Evolutionary conservation across 1,140 invertebrate genomes (phyloP), one percentile per base, ranked within the genome.

Genomic region (Diabrotica virgifera): DNA sequence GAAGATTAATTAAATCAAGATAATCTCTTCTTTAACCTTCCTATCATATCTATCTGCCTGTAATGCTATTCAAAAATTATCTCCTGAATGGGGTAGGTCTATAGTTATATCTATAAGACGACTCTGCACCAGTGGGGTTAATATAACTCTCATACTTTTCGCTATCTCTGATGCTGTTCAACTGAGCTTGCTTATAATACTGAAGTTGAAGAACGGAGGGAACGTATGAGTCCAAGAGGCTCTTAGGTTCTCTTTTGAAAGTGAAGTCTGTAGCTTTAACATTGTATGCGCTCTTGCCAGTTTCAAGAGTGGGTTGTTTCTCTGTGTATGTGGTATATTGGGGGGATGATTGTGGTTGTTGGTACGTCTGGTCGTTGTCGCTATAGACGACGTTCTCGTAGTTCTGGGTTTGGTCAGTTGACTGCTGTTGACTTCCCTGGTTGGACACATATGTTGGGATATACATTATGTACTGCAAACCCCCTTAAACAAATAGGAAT

Each of bases 161-260:
- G 10, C 14, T 35, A 59, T 54, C 60, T 62, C 52, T 24, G 36
- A 62, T 38, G 5, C 51, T 12, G 54, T 62, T 62, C 37, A 52
- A 50, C 6, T 38, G 60, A 7, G 60, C 11, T 24, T 67, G 65
- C 37, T 70, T 75, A 36, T 73, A 70, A 57, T 76, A 76, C 56
- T 74, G 72, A 12, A 73, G 36, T 61, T 76, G 75, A 9, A 75
- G 46, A 36, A 68, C 55, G 8, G 75, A 76, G 9, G 75, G 75
- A 37, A 76, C 69, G 12, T 76, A 76, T n/a, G 75, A 76, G 68
- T 76, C 75, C 52, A 76, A 62, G 3, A 76, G 46, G 61, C 72
- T 74, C 57, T 75, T 72, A 5, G 75, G 73, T 62, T 73, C 70
- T 36, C 65, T 64, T 67, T 72, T 72, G 8, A 61, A 52, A 24